Evolutionary conservation across 1,140 invertebrate genomes (phyloP).

Genomic region (Drosophila lacertosa): DNA sequence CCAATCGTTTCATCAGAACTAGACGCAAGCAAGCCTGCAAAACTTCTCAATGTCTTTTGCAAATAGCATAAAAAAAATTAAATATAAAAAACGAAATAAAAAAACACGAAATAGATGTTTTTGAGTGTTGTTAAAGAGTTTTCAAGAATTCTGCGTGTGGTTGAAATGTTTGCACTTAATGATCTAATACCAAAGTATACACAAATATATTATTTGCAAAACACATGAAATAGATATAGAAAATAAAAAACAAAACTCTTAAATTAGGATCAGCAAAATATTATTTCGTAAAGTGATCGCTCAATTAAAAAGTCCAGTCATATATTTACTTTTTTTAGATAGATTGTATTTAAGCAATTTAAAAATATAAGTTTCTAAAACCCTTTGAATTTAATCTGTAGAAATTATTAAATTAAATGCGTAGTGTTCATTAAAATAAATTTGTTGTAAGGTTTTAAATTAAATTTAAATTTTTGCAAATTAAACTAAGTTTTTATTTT

Average conservation of each 20-base stretch:
- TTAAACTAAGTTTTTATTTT: too few species aligned
- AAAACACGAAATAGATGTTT: constrained; percentile 12
- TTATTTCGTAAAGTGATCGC: too few species aligned
- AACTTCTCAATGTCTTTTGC: constrained; percentile 32
- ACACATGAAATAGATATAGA: not conserved
- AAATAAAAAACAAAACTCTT: constrained; percentile 5
- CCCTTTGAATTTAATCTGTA: too few species aligned
- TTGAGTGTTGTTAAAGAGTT: constrained; percentile 34
- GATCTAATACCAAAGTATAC: not conserved
- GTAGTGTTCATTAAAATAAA: too few species aligned
- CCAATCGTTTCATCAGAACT: constrained; percentile 1
- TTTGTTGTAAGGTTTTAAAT: too few species aligned
- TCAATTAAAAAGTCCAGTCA: too few species aligned
- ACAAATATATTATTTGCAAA: constrained; percentile 1
- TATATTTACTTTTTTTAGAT: too few species aligned
- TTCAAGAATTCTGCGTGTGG: constrained; percentile 52
- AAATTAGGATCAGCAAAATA: constrained; percentile 14
- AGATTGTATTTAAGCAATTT: too few species aligned
- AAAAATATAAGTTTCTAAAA: too few species aligned
- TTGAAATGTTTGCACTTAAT: constrained; percentile 53
- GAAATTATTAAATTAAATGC: too few species aligned
- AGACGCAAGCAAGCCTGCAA: not conserved
- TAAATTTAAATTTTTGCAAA: too few species aligned
- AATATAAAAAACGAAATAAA: not conserved
- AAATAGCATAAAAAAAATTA: constrained; percentile 11